These are phyloP conservation scores for Raphicerus campestris DNA, from an alignment of 2,113 vertebrate species.

Conservation along the genomic window DNA sequence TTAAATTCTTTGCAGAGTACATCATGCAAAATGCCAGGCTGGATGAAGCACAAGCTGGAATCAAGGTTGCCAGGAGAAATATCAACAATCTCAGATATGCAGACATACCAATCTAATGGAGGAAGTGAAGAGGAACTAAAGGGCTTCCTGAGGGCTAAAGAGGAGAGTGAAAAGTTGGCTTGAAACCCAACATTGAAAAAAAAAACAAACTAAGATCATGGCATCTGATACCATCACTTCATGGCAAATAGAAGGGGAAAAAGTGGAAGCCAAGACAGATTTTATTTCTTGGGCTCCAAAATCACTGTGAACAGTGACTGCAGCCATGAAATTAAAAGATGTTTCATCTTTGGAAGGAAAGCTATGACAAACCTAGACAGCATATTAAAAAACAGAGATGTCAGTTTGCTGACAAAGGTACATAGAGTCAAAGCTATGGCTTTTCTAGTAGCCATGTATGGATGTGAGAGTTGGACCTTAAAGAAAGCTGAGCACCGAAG, in stretches of 20 bases:
- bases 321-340: neutral
- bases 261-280: neutral
- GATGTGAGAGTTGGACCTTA: neutral
- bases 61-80: neutral
- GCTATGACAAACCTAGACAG: neutral
- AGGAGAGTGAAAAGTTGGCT: neutral
- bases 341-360: neutral
- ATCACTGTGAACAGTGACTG: neutral
- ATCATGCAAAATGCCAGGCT: neutral
- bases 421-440: neutral
- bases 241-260: neutral
- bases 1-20: neutral
- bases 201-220: neutral
- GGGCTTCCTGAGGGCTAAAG: neutral
- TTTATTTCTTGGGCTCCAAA: neutral
- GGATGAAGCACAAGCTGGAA: neutral
- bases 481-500: neutral
- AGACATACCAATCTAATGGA: neutral
- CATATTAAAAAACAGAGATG: neutral
- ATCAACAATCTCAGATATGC: neutral
- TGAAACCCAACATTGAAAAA: neutral
- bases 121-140: neutral
- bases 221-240: neutral
- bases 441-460: neutral
- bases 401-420: neutral